A percentile compares a stretch with the other conserved stretches of the same genome.
phyloP scores from a whole-genome alignment of 2,797 vertebrate species.

The Carapus acus region DNA sequence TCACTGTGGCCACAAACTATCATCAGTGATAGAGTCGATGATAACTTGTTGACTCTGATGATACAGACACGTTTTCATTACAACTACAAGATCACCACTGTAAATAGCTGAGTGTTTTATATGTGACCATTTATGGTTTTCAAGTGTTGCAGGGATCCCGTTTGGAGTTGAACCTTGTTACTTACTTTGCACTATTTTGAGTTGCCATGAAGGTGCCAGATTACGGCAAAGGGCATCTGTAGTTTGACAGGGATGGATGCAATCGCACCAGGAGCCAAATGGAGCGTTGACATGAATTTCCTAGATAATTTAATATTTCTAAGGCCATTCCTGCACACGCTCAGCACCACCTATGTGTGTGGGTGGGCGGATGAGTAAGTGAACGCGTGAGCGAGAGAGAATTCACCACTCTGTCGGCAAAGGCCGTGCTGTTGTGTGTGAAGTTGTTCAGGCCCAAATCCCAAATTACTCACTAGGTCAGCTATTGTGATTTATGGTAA shows the following conservation, averaged over 20 bases:
- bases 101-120: constrained; percentile 15
- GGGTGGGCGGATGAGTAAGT: no score
- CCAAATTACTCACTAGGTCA: no score
- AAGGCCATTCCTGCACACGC: no score
- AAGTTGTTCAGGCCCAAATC: no score
- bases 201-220: constrained; percentile 17
- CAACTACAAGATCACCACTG: constrained; percentile 1
- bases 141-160: constrained; percentile 12
- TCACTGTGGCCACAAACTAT: constrained; percentile 15
- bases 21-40: no score
- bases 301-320: constrained; percentile 19
- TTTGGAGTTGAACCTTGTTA: constrained; percentile 11
- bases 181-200: constrained; percentile 27
- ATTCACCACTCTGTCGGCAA: no score
- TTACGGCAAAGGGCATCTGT: constrained; percentile 22
- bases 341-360: no score
- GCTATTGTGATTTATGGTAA: no score
- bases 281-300: constrained; percentile 13
- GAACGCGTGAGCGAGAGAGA: no score
- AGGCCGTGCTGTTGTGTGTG: no score
- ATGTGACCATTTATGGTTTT: background rate
- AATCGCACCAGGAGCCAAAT: constrained; percentile 7
- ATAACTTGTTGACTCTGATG: constrained; percentile 19
- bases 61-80: constrained; percentile 8
- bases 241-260: constrained; percentile 9